Base-by-base conservation (phyloP, 2,113 vertebrate species). In the Myrmophylax atrothorax region DNA sequence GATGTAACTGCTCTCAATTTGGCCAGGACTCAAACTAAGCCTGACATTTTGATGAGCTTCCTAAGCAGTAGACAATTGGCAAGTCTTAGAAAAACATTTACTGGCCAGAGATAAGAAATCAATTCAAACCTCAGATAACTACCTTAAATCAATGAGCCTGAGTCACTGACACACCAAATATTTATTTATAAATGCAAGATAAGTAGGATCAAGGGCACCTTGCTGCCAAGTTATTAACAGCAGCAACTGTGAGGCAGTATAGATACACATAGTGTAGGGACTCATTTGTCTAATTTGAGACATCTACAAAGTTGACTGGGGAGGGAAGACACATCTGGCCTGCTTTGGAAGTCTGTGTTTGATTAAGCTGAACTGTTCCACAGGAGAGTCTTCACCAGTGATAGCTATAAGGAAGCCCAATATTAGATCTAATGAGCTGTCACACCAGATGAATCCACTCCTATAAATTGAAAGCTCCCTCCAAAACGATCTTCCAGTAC, bases 151-250 rank as follows among this genome's bases (percentile, higher is more conserved):
- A 93, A 67, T 81, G 56, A n/a, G 52, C 47, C 76, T 81, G 73
- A 89, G 60, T 52, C 76, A 84, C 74, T 49, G 3, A 50, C 84
- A 70, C 77, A 77, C 38, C 29, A 31, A 84, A 63, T 78, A 96
- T 84, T 85, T 93, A 90, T 92, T 92, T 93, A 92, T 84, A 94
- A 92, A 90, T 37, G 83, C 75, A 77, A 68, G 74, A 18, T 50
- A 75, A 93, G 68, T 63, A 87, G 76, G 38, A 94, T 31, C 72
- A 97, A 97, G 93, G 94, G 86, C 94, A 97, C 89, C 93, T 95
- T 92, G 95, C 55, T 89, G 73, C 50, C 95, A 95, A 81, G 72
- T 93, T 87, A 90, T 66, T 90, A 93, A 70, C 79, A 85, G 59
- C 56, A 90, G 79, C 64, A 67, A 50, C 50, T 47, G 59, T 10